Conservation (phyloP, 2,888 invertebrate species). For the Elmis aenea region DNA sequence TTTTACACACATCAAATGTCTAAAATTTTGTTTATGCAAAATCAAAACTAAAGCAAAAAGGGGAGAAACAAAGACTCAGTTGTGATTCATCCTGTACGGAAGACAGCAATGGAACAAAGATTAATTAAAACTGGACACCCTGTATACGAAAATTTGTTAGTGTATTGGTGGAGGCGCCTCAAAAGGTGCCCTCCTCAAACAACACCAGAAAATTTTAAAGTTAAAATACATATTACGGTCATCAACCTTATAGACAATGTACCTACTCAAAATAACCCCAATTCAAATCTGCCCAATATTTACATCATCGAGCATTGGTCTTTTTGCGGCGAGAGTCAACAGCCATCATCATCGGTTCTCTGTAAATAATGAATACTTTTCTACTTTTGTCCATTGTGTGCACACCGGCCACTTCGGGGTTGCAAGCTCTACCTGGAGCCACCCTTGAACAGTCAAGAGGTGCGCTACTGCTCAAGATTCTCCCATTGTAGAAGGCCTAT, state of each 20-base stretch:
- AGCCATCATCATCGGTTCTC: conserved; percentile 23
- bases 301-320: conserved; percentile 23
- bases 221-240: conserved; percentile 2
- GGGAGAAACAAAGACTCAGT: too few relatives aligned
- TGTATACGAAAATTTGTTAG: too few relatives aligned
- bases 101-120: too few relatives aligned
- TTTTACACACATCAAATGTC: too few relatives aligned
- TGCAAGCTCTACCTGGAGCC: conserved; percentile 21
- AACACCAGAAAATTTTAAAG: not conserved
- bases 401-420: conserved; percentile 28
- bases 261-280: conserved; percentile 16
- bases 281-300: conserved; percentile 19
- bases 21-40: too few relatives aligned
- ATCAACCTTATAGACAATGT: conserved; percentile 3
- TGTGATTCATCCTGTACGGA: too few relatives aligned
- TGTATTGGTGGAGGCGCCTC: too few relatives aligned
- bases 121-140: too few relatives aligned
- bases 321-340: conserved; percentile 30
- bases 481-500: conserved; percentile 17
- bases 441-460: conserved; percentile 24
- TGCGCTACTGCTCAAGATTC: conserved; percentile 20
- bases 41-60: too few relatives aligned
- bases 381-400: conserved; percentile 25
- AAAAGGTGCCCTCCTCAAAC: not conserved
- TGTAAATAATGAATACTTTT: conserved; percentile 28